phyloP scores from a whole-genome alignment of 30 jellyfish, hydroid and myxozoan genomes.

The Aurelia sp. region DNA sequence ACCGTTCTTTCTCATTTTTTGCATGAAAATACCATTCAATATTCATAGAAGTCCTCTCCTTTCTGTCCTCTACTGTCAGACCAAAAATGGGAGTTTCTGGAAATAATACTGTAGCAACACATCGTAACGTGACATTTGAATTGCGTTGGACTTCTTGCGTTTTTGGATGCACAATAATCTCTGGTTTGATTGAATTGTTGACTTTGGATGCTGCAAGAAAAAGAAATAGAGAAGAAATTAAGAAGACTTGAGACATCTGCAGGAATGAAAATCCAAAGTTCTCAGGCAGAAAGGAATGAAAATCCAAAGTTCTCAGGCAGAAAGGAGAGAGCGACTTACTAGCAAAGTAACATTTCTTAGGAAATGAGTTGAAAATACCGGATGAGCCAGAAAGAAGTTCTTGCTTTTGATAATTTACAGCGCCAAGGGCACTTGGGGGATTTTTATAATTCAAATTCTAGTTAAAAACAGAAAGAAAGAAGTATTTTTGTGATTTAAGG shows the following conservation, averaged over 20 bases:
- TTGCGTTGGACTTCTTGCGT: slow-evolving; percentile 66
- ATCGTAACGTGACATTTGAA: slow-evolving; percentile 86
- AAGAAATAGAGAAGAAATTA: not conserved
- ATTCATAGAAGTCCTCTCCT: slow-evolving; percentile 60
- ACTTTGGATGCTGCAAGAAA: slow-evolving; percentile 62
- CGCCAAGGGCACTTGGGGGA: no score
- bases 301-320: no score
- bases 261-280: not conserved
- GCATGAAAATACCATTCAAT: slow-evolving; percentile 84
- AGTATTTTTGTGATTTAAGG: no score
- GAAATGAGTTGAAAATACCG: no score
- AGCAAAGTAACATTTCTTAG: no score
- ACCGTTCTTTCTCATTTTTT: slow-evolving; percentile 21
- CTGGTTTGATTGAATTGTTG: slow-evolving; percentile 83
- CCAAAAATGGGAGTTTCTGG: slow-evolving; percentile 63
- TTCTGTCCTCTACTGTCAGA: slow-evolving; percentile 55
- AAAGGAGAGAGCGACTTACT: no score
- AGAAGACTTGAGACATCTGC: not conserved
- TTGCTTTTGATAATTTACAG: no score
- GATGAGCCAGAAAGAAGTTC: no score
- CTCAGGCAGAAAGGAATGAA: not conserved
- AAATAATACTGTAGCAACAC: slow-evolving; percentile 87
- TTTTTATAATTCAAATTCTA: no score
- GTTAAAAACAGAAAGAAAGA: no score
- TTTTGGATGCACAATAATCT: slow-evolving; percentile 85